Percentiles rank a stretch among this genome's conserved stretches.
phyloP scores from a whole-genome alignment of 2,797 vertebrate genomes.

The Columba guinea region DNA sequence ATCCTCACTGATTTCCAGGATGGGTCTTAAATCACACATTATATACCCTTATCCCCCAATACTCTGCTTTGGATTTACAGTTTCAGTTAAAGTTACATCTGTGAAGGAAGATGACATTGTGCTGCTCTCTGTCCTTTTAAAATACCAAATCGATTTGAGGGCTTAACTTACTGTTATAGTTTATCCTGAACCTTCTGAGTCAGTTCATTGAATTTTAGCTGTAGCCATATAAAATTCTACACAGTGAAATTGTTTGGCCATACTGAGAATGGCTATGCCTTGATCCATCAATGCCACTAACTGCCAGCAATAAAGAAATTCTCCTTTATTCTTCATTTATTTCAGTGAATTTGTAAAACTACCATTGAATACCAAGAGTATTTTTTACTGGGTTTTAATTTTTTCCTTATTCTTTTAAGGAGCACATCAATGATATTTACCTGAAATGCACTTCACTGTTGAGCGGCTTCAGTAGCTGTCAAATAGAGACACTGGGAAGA shows the following conservation, averaged over 20 bases:
- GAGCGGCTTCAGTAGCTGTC: neutral
- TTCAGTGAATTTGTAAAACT: constrained; percentile 67
- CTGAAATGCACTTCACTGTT: neutral
- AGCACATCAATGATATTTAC: constrained; percentile 30
- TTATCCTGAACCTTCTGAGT: constrained; percentile 77
- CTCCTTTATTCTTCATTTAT: constrained; percentile 50
- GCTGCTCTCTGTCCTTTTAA: constrained; percentile 61
- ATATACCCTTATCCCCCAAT: constrained; percentile 43
- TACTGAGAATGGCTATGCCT: constrained; percentile 53
- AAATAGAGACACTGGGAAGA: constrained; percentile 18
- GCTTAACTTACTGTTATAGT: constrained; percentile 76
- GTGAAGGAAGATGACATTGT: constrained; percentile 66
- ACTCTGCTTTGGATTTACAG: constrained; percentile 69
- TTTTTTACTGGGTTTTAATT: constrained; percentile 46
- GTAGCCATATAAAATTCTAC: constrained; percentile 75
- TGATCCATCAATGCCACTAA: constrained; percentile 77
- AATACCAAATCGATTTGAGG: constrained; percentile 76
- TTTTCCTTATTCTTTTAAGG: constrained; percentile 56
- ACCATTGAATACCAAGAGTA: constrained; percentile 41
- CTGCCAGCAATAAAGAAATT: constrained; percentile 63
- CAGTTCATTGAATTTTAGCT: constrained; percentile 81
- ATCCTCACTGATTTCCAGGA: constrained; percentile 61
- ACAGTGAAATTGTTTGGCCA: constrained; percentile 73
- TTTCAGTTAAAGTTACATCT: constrained; percentile 70
- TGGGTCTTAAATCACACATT: constrained; percentile 70